phyloP scores from a whole-genome alignment of 64 coral and sea anemone genomes.

The Hydrozoanthus tunicans region DNA sequence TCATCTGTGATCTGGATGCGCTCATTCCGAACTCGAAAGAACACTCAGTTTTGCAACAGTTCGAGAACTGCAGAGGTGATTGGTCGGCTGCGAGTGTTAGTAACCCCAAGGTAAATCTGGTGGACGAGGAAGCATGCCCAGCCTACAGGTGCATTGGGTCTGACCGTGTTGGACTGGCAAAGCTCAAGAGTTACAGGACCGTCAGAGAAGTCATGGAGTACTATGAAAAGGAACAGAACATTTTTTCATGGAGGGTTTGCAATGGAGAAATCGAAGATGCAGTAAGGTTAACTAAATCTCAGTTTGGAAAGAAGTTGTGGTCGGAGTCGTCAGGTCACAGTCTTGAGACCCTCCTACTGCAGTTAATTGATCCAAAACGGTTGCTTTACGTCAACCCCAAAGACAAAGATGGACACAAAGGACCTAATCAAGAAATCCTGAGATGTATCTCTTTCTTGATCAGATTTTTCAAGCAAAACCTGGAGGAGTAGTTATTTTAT shows the following conservation, averaged over 20 bases:
- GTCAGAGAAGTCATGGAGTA: slow-evolving; percentile 80
- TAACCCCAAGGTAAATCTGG: slow-evolving; percentile 66
- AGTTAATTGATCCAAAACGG: slow-evolving; percentile 67
- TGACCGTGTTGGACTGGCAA: slow-evolving; percentile 47
- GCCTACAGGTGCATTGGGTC: slow-evolving; percentile 70
- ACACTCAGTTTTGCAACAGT: slow-evolving; percentile 83
- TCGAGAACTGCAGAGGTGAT: slow-evolving; percentile 72
- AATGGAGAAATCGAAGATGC: slow-evolving; percentile 94
- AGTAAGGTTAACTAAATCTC: slow-evolving; percentile 71
- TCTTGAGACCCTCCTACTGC: slow-evolving; percentile 63
- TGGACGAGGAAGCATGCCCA: slow-evolving; percentile 81
- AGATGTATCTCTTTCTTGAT: slow-evolving; percentile 88
- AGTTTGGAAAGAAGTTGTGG: slow-evolving; percentile 95
- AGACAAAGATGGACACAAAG: slow-evolving; percentile 68
- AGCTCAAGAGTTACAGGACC: slow-evolving; percentile 60
- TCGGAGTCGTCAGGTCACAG: slow-evolving; percentile 66
- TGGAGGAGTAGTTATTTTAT: slow-evolving; percentile 14
- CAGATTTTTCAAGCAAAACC: slow-evolving; percentile 71
- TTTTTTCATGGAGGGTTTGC: slow-evolving; percentile 81
- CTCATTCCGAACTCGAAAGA: slow-evolving; percentile 90
- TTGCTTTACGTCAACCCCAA: slow-evolving; percentile 45
- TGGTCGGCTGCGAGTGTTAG: slow-evolving; percentile 71
- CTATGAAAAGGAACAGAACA: slow-evolving; percentile 69
- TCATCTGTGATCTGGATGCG: slow-evolving; percentile 90
- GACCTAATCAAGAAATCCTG: slow-evolving; percentile 79